Evolutionary conservation across 2,797 vertebrate species (phyloP).

Genomic region (Microctenopoma lineatum): DNA sequence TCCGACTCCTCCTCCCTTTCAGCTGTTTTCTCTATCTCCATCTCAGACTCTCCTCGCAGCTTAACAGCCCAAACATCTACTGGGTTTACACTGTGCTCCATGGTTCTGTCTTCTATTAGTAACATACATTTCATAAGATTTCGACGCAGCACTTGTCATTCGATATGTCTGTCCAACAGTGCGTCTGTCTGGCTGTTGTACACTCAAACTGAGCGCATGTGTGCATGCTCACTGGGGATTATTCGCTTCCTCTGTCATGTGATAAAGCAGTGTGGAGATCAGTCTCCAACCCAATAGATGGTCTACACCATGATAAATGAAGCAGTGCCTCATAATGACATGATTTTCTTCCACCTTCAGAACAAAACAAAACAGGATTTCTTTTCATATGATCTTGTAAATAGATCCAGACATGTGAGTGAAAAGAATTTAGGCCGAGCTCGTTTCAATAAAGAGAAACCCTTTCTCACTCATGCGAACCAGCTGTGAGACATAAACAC

Average conservation of each 20-base stretch:
- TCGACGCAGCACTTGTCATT: conserved; percentile 24
- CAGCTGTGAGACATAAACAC: conserved; percentile 40
- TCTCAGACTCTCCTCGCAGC: conserved; percentile 8
- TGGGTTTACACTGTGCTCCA: conserved; percentile 3
- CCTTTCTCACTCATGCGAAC: conserved; percentile 21
- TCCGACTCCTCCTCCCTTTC: conserved; percentile 17
- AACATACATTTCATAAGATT: conserved; percentile 8
- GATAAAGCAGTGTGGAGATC: conserved; percentile 41
- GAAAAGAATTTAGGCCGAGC: conserved; percentile 34
- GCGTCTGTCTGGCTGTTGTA: conserved; percentile 11
- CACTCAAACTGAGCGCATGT: conserved; percentile 14
- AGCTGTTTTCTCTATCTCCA: conserved; percentile 43
- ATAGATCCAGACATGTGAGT: conserved; percentile 52
- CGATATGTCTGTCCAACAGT: conserved; percentile 21
- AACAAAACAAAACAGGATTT: conserved; percentile 50
- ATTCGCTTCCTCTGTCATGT: conserved; percentile 38
- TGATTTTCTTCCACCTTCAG: conserved; percentile 11
- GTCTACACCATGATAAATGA: conserved; percentile 12
- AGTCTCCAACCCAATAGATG: conserved; percentile 28
- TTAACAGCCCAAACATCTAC: conserved; percentile 8
- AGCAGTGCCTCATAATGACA: conserved; percentile 25
- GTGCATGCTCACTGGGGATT: conserved; percentile 49
- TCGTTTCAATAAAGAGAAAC: not conserved
- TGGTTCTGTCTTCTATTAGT: conserved; percentile 2
- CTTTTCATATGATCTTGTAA: conserved; percentile 37